Evolutionary conservation across 2,888 invertebrate species (phyloP), one percentile per base, ranked within the genome.

Genomic region (Yponomeuta malinellus): DNA sequence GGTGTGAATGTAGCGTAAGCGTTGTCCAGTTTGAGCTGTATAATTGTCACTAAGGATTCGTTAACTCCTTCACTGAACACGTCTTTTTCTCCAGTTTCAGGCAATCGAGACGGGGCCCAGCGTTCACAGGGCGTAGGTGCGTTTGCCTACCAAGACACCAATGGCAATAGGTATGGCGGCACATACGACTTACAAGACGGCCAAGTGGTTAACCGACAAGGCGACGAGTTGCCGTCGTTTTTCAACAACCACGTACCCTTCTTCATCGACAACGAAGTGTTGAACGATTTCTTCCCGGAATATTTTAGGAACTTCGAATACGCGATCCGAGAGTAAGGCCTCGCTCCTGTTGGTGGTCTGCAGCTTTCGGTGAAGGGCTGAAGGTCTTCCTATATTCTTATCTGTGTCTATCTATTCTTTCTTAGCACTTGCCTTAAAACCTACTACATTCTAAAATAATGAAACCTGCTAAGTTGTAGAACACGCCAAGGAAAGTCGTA

Each of bases 101-200:
- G 52, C 52, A 59, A 59, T 15, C 52, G 52, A 15, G 52, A 59
- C 15, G 52, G 52, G 3, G 52, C 52, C 3, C 52, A 12, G 15
- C 52, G 52, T 15, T 59, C 52, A 59, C 52, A 59, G 5, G 52
- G 88, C 68, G 86, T 83, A 71, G 88, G 87, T 9, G 84, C 82
- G 9, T 90, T 78, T 78, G 77, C 88, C 1, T 90, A 84, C 75
- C 83, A 84, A 76, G 91, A 90, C 76, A 81, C 90, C 2, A 59
- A 81, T 5, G 92, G 92, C 74, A 83, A 85, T 77, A 89, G 89
- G 88, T 89, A 89, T 80, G 87, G 86, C 74, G 90, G 90, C 33
- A 87, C 87, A 72, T 91, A 86, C 79, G 83, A 80, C 66, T 74
- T 87, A 33, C 79, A 78, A 72, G 82, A 85, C 79, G 85, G 84